These are phyloP conservation scores for Parazoanthus darwini DNA, from an alignment of 92 coral and sea anemone species.

Conservation along the genomic window DNA sequence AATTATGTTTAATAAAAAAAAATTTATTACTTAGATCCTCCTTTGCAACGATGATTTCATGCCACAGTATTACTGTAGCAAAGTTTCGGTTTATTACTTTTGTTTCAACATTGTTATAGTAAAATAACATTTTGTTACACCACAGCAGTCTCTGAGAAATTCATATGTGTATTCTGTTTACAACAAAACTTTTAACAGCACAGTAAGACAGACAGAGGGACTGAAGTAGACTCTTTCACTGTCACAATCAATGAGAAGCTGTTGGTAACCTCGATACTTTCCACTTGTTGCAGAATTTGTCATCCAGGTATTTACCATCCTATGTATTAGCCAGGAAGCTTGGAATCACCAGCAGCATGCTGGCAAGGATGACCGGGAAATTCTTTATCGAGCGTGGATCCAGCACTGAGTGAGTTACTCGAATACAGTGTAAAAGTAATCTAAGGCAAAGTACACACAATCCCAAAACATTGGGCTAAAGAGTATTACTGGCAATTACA, in stretches of 20 bases:
- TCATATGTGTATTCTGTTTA: neutral
- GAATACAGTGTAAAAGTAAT: neutral
- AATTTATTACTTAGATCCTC: too few species aligned
- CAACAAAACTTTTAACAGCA: neutral
- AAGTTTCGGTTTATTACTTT: too few species aligned
- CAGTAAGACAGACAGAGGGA: neutral
- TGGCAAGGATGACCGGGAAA: conserved; percentile 87
- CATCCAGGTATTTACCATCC: conserved; percentile 75
- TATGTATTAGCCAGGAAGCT: conserved; percentile 81
- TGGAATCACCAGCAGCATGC: conserved; percentile 73
- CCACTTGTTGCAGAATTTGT: conserved; percentile 53
- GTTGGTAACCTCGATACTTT: neutral
- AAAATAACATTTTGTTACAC: neutral
- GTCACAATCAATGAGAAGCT: neutral
- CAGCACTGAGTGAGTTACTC: conserved; percentile 67
- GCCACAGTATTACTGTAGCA: neutral
- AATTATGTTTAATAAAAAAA: too few species aligned
- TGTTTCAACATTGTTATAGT: neutral
- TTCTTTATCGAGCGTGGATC: conserved; percentile 74
- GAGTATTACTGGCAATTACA: too few species aligned
- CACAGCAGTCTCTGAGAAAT: neutral
- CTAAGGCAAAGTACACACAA: too few species aligned
- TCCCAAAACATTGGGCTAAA: too few species aligned
- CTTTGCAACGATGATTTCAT: too few species aligned
- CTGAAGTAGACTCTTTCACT: too few species aligned